Evolutionary conservation across 53 echinoderm and acorn worm species (phyloP).

Genomic region (Paracentrotus lividus): DNA sequence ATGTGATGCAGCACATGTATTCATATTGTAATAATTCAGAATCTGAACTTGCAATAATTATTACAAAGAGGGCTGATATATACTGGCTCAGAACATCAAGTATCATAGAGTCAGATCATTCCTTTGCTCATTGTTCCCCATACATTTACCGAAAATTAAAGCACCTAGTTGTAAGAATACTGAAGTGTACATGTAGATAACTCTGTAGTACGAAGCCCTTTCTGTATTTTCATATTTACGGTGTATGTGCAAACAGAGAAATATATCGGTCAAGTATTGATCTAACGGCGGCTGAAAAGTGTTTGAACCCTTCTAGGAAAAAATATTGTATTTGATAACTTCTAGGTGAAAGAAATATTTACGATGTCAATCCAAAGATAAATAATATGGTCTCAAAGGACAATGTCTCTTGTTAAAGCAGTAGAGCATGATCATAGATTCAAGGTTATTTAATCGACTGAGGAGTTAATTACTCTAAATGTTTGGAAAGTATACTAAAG

Average conservation of each 20-base stretch:
- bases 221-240: not conserved
- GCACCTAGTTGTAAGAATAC: no score
- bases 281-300: not conserved
- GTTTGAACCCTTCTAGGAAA: not conserved
- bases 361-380: not conserved
- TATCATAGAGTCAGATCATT: no score
- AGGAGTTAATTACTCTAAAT: not conserved
- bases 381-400: not conserved
- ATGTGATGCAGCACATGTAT: no score
- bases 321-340: constrained; percentile 24
- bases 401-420: not conserved
- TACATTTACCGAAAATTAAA: no score
- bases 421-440: not conserved
- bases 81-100: no score
- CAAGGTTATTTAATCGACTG: not conserved
- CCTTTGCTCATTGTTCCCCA: no score
- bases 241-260: not conserved
- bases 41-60: no score
- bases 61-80: no score
- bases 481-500: not conserved
- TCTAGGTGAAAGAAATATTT: not conserved
- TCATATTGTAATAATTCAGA: no score
- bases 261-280: constrained; percentile 47
- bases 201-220: not conserved
- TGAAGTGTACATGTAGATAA: no score